Base-by-base conservation (phyloP, 2,113 vertebrate genomes). In the Mobula hypostoma region DNA sequence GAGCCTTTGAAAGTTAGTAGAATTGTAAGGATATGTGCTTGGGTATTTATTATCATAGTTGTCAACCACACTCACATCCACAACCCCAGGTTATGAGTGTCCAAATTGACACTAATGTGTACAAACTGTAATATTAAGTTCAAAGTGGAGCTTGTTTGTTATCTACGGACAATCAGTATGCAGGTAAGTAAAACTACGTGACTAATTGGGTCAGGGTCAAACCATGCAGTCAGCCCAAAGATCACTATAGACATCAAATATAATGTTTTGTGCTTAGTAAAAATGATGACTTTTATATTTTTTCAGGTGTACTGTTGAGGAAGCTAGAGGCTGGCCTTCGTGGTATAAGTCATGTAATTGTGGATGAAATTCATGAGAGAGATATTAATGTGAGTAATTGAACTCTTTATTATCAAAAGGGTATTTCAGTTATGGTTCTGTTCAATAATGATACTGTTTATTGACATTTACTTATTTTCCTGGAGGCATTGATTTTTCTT, bases 351-450 rank as follows among this genome's bases (percentile, higher is more conserved):
- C 99, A 99, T 19, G 98, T 99, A 21, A 99, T 99, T 94, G 98
- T 99, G 7, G 99, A 99, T 94, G 99, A 99, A 96, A 99, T 99
- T 95, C 99, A 99, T 0, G 99, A 99, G 96, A 96, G 99, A 95
- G 99, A 99, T 95, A 97, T 99, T 94, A 99, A 99, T 6, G 99
- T 99, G 96, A 98, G 98, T 97, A 91, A 32, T 15, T 66, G 61
- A 61, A 80, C 7, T 29, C 2, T 12, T 40, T 70, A 12, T 19
- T 40, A 66, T 92, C 2, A 0, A 72, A 7, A 21, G 9, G 70
- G 91, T 56, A 14, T 5, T 93, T 19, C 12, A 74, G n/a, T 21
- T 93, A 12, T 92, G 19, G 12, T 66, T 92, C 8, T 93, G 21
- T 66, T 74, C 32, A 70, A 40, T 70, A 40, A 36, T 92, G 24